A percentile compares a stretch with the other conserved stretches of the same genome.
Conservation (phyloP, 1,140 invertebrate species). For the Pogonomyrmex barbatus region DNA sequence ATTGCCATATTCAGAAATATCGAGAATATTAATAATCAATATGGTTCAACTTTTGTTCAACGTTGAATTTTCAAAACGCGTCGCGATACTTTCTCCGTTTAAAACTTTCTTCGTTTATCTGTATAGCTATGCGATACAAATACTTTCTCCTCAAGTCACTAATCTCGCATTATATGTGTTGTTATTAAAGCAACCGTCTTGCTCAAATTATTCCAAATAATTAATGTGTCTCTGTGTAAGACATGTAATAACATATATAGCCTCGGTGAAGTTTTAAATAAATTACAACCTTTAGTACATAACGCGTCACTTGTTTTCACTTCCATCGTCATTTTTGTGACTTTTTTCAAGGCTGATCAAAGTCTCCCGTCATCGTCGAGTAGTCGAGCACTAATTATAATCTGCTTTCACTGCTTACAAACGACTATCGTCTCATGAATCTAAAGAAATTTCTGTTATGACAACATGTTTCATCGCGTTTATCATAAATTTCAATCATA, state of each 20-base stretch:
- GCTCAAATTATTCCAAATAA: neutral
- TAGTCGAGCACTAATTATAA: neutral
- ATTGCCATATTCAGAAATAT: neutral
- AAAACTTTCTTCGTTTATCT: slow-evolving; percentile 66
- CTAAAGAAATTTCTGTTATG: neutral
- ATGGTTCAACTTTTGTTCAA: neutral
- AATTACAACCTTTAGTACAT: slow-evolving; percentile 2
- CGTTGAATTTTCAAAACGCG: slow-evolving; percentile 54
- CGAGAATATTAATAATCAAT: neutral
- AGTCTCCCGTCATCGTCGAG: neutral
- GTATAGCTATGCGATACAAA: slow-evolving; percentile 19
- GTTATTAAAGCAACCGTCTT: slow-evolving; percentile 12
- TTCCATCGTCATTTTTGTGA: neutral
- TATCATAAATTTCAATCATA: neutral
- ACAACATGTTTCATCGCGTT: neutral
- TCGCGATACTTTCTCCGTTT: slow-evolving; percentile 64
- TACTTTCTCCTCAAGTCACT: slow-evolving; percentile 61
- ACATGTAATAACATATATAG: neutral
- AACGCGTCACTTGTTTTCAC: neutral
- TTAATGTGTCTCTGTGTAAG: neutral
- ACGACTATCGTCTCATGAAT: neutral
- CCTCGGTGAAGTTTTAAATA: neutral
- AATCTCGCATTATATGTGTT: neutral
- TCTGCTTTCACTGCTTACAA: slow-evolving; percentile 35
- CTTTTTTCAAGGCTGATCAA: neutral